Evolutionary conservation across 2,113 vertebrate genomes (phyloP), one percentile per base, ranked within the genome.

Genomic region (Eclectus roratus): DNA sequence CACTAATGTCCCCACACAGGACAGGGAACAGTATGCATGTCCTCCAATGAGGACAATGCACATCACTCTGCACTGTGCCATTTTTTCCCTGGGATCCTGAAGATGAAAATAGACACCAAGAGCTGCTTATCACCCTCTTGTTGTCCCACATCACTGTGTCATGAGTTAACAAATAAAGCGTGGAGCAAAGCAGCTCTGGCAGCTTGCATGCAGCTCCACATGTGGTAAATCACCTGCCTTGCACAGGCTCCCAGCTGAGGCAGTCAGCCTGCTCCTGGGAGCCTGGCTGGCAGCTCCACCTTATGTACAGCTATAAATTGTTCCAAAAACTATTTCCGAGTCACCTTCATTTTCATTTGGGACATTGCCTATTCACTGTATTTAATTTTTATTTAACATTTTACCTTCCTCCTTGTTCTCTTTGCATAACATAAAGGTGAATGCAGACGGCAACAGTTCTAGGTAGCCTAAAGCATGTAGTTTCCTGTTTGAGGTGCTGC

Each of bases 21-120:
- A 44, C 27, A 73, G 33, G n/a, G 41, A 69, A 6, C 53, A 66
- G 46, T 21, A 37, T 3, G 16, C 16, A 5, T 5, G 13, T 65
- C 25, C 37, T 70, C 60, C 55, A 25, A 27, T 7, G 7, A 65
- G 33, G 46, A 52, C 43, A 71, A 19, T 0, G 9, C n/a, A 10
- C 9, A 3, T 49, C 0, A 0, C 28, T 80, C 39, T 84, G 49
- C 11, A 8, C 21, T 49, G 10, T 52, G 25, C 17, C 9, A 1
- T 56, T 39, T 77, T 88, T 68, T 19, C 25, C 53, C 25, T 27
- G 29, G 61, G 12, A 82, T n/a, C 12, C 12, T 27, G 7, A 73
- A 72, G 35, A 19, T 69, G 25, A 52, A 58, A 64, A 50, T 4
- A n/a, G 44, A 80, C 41, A 84, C 16, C 11, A 61, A 43, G 80